Conservation (phyloP, 2,888 invertebrate genomes). For the Pegoplata infirma region DNA sequence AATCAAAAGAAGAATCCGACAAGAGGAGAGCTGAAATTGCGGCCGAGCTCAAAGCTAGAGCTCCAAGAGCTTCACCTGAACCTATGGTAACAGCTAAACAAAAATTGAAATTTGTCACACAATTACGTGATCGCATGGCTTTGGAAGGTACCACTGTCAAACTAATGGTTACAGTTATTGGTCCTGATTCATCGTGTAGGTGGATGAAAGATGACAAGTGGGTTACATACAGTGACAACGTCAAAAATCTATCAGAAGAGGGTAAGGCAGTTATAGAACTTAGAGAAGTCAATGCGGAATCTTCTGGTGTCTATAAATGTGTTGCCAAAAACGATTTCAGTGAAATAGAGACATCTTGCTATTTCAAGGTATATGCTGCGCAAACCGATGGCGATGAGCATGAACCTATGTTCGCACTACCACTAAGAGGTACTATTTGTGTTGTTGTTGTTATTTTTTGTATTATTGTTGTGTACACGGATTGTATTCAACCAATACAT, state of each 20-base stretch:
- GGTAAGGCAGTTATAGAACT: slow-evolving; percentile 88
- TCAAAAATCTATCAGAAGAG: slow-evolving; percentile 82
- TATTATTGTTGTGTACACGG: slow-evolving; percentile 31
- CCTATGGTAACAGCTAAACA: slow-evolving; percentile 75
- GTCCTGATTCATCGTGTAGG: slow-evolving; percentile 84
- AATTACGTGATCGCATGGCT: slow-evolving; percentile 87
- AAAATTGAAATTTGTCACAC: slow-evolving; percentile 83
- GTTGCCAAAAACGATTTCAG: slow-evolving; percentile 87
- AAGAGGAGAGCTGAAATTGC: slow-evolving; percentile 70
- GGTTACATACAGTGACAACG: slow-evolving; percentile 80
- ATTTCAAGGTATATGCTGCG: slow-evolving; percentile 79
- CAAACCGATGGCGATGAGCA: slow-evolving; percentile 76
- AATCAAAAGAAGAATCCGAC: slow-evolving; percentile 76
- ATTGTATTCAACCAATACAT: not conserved
- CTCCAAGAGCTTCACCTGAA: slow-evolving; percentile 69
- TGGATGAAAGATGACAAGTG: slow-evolving; percentile 88
- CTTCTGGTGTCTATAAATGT: slow-evolving; percentile 90
- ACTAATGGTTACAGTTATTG: slow-evolving; percentile 87
- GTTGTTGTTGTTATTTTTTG: not conserved
- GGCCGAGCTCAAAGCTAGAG: slow-evolving; percentile 65
- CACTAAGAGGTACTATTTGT: slow-evolving; percentile 82
- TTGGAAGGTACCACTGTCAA: slow-evolving; percentile 87
- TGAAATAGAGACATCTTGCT: slow-evolving; percentile 84
- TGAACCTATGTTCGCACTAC: slow-evolving; percentile 78
- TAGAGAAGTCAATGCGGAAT: slow-evolving; percentile 82